Evolutionary conservation across 2,113 vertebrate genomes (phyloP).

Genomic region (Megaceryle maxima): DNA sequence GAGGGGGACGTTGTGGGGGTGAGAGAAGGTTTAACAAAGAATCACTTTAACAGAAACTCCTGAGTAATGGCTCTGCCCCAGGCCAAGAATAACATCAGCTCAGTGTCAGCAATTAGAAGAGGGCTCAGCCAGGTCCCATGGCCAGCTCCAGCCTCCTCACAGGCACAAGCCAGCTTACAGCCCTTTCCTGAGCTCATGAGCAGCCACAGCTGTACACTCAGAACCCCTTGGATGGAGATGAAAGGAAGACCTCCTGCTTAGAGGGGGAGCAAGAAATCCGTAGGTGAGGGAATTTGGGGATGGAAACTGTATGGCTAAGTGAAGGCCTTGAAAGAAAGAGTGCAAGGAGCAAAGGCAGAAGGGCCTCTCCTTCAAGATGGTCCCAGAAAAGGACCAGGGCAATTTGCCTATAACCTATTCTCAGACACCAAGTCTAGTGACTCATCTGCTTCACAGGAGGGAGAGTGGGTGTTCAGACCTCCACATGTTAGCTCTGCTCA

Average conservation of each 20-base stretch:
- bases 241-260: conserved; percentile 41
- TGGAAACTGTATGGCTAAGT: not conserved
- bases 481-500: not conserved
- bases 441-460: not conserved
- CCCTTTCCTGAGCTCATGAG: conserved; percentile 57
- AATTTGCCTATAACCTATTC: not conserved
- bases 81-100: conserved; percentile 88
- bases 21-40: conserved; percentile 79
- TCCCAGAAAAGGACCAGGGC: not conserved
- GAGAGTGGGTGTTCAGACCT: not conserved
- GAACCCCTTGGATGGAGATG: conserved; percentile 36
- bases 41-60: conserved; percentile 85
- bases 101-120: conserved; percentile 83
- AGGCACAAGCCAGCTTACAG: conserved; percentile 51
- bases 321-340: not conserved
- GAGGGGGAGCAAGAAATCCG: not conserved
- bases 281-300: not conserved
- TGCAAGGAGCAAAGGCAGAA: not conserved
- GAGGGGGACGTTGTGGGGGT: conserved; percentile 34
- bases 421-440: not conserved
- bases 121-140: conserved; percentile 61
- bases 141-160: conserved; percentile 50
- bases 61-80: conserved; percentile 75
- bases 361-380: not conserved
- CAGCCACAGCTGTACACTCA: conserved; percentile 30